These are phyloP conservation scores for Podarcis siculus DNA, from an alignment of 2,797 vertebrate species.

Conservation along the genomic window DNA sequence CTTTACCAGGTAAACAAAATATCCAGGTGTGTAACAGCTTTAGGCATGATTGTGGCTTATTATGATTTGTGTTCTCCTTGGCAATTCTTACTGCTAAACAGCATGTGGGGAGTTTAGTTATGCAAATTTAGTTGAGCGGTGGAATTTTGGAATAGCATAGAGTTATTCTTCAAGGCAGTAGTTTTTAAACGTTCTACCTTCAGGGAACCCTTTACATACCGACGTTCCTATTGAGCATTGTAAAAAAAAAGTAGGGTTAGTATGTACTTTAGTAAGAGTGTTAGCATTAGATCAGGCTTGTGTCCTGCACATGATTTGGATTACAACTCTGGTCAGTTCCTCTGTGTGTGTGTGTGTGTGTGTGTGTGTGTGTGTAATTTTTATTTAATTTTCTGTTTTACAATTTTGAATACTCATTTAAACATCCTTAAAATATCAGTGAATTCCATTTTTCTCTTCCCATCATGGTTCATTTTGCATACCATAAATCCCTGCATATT, in stretches of 20 bases:
- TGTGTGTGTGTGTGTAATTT: too few relatives aligned
- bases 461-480: too few relatives aligned
- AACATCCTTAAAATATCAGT: too few relatives aligned
- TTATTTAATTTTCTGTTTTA: too few relatives aligned
- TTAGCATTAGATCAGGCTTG: too few relatives aligned
- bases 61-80: not conserved
- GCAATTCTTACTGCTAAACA: slow-evolving; percentile 16
- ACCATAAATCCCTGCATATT: too few relatives aligned
- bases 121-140: slow-evolving; percentile 2
- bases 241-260: not conserved
- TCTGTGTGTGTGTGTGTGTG: too few relatives aligned
- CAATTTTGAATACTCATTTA: too few relatives aligned
- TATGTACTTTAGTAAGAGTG: too few relatives aligned
- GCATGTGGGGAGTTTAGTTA: not conserved
- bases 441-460: too few relatives aligned
- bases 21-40: not conserved
- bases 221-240: not conserved
- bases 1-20: not conserved
- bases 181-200: not conserved
- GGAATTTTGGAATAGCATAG: not conserved
- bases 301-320: too few relatives aligned
- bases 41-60: not conserved
- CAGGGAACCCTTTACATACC: not conserved
- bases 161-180: not conserved
- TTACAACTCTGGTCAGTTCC: too few relatives aligned